These are phyloP conservation scores for Phenganax subtilis DNA, from an alignment of 92 coral and sea anemone genomes.

Conservation along the genomic window DNA sequence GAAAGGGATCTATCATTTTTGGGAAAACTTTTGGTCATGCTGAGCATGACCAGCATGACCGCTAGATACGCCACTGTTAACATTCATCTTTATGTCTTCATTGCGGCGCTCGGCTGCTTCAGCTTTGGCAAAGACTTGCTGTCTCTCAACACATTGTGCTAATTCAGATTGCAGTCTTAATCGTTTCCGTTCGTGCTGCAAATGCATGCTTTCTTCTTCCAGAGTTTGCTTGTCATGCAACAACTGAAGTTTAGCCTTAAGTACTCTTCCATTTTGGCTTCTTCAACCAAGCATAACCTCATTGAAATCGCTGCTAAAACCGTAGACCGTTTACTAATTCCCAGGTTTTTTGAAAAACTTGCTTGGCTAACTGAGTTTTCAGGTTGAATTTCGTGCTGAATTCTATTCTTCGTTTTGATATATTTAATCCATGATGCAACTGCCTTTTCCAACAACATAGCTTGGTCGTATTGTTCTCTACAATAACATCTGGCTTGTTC, in stretches of 20 bases:
- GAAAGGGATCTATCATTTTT: too few relatives aligned
- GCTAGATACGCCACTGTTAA: too few relatives aligned
- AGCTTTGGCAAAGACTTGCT: slow-evolving; percentile 28
- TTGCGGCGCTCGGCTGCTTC: slow-evolving; percentile 28
- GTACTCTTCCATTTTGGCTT: slow-evolving; percentile 21
- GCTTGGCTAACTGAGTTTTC: slow-evolving; percentile 26
- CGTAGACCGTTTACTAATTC: slow-evolving; percentile 10
- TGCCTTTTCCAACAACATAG: background rate
- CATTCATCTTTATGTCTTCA: background rate
- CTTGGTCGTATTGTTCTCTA: background rate
- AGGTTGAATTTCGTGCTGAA: background rate
- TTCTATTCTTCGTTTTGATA: background rate
- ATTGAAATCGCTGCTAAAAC: slow-evolving; percentile 13
- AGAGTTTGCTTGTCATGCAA: background rate
- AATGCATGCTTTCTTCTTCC: slow-evolving; percentile 11
- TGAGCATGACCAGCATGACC: too few relatives aligned
- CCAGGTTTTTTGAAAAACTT: background rate
- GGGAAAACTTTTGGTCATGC: too few relatives aligned
- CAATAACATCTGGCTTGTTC: background rate
- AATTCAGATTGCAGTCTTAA: slow-evolving; percentile 19
- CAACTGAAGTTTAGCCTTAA: slow-evolving; percentile 5
- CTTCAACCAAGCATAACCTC: slow-evolving; percentile 20
- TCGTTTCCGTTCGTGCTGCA: slow-evolving; percentile 22
- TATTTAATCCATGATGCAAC: background rate
- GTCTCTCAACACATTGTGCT: slow-evolving; percentile 27